Evolutionary conservation across 1,140 invertebrate genomes (phyloP).

Genomic region (Nixonia krombeini): DNA sequence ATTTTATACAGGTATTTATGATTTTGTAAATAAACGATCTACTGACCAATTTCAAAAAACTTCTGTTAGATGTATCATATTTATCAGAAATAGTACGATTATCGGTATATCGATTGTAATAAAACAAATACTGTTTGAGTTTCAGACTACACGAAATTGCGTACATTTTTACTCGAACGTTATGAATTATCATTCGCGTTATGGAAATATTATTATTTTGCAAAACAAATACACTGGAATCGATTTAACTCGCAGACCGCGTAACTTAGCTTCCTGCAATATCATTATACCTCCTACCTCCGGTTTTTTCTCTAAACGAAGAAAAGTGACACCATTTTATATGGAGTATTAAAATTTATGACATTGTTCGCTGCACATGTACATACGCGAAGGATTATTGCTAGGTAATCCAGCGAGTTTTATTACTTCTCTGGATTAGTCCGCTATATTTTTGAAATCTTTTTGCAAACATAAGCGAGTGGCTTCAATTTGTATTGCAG

Average conservation of each 20-base stretch:
- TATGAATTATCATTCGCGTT: neutral
- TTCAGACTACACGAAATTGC: too few species aligned
- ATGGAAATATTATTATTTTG: constrained; percentile 3
- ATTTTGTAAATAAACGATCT: too few species aligned
- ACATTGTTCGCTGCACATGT: constrained; percentile 22
- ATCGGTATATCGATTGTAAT: too few species aligned
- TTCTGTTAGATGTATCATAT: too few species aligned
- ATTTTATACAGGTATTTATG: too few species aligned
- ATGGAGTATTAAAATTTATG: constrained; percentile 45
- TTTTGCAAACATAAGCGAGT: constrained; percentile 31
- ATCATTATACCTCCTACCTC: constrained; percentile 14
- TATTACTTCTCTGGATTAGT: constrained; percentile 24
- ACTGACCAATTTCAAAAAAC: too few species aligned
- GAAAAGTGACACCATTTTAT: constrained; percentile 33
- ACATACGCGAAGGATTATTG: constrained; percentile 26
- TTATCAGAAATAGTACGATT: too few species aligned
- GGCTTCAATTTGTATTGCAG: constrained; percentile 69
- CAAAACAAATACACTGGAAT: constrained; percentile 10
- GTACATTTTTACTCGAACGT: too few species aligned
- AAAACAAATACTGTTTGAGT: too few species aligned
- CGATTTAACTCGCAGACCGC: neutral
- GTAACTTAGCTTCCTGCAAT: constrained; percentile 2
- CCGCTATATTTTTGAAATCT: constrained; percentile 39
- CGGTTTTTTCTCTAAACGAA: constrained; percentile 19
- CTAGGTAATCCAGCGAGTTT: constrained; percentile 33